Base-by-base conservation (phyloP, 2,113 vertebrate species). In the Synchiropus splendidus region DNA sequence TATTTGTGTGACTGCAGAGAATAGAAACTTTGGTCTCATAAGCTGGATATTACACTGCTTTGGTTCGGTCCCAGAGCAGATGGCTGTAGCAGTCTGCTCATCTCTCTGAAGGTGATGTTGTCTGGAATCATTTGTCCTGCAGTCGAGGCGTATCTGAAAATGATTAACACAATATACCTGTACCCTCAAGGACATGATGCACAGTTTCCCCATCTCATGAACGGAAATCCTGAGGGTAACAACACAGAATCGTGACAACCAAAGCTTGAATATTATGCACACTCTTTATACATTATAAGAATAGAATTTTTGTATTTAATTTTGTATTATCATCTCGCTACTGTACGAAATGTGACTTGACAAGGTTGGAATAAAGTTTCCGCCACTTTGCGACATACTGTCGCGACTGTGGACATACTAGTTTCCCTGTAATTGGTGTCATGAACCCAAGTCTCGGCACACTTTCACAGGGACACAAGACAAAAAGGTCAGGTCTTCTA, bases 41-140 rank as follows among this genome's bases (percentile, higher is more conserved):
- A 58, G 49, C 67, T 75, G 46, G 48, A 46, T 50, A 50, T 63
- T 44, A 16, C 34, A 51, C 60, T 40, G 11, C 44, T 54, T 66
- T 57, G 59, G 52, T 64, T 58, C 17, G n/a, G 40, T 75, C 58
- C 57, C 56, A 31, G 54, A 73, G 61, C 72, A 78, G 65, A 76
- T 78, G 75, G 72, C 45, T 36, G 41, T 10, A 2, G 48, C 64
- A 65, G 36, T 61, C 58, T 48, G 54, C 40, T 58, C 45, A 44
- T 55, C 43, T 46, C 58, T 52, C 13, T 62, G 64, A 68, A 60
- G 58, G 60, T 67, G 61, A 70, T 51, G 64, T 37, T 58, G 42
- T 48, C 55, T 65, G 64, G 39, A 54, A 55, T 40, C 42, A 49
- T 42, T 63, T 73, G 46, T 50, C 44, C 48, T 48, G 39, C 6